A percentile compares a stretch with the other conserved stretches of the same genome.
phyloP scores from a whole-genome alignment of 2,797 vertebrate genomes.

The Odontamblyopus lacepedii region DNA sequence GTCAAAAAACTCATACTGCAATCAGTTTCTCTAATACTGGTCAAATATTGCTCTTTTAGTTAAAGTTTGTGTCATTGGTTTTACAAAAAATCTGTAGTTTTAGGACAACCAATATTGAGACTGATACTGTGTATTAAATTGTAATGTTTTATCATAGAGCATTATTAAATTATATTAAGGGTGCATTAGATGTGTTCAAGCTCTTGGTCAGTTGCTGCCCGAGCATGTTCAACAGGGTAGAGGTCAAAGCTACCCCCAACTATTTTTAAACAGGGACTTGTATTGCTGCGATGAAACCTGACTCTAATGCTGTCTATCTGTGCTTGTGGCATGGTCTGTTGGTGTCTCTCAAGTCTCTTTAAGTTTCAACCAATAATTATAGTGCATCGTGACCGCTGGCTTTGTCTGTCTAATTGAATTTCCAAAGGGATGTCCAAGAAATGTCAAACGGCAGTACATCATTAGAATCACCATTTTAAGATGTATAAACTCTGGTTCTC shows the following conservation, averaged over 20 bases:
- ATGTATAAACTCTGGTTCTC: slow-evolving; percentile 22
- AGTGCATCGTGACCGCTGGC: neutral
- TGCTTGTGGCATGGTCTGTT: slow-evolving; percentile 17
- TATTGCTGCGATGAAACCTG: slow-evolving; percentile 65
- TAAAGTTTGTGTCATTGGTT: neutral
- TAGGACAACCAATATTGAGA: neutral
- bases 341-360: slow-evolving; percentile 6
- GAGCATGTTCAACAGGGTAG: slow-evolving; percentile 55
- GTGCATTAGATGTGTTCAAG: slow-evolving; percentile 18
- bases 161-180: slow-evolving; percentile 11
- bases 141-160: slow-evolving; percentile 3
- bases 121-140: slow-evolving; percentile 5
- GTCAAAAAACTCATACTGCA: neutral
- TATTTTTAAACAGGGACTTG: slow-evolving; percentile 69
- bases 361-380: slow-evolving; percentile 10
- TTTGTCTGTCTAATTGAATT: neutral
- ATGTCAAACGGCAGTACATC: neutral
- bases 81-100: neutral
- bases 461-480: neutral
- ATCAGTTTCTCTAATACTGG: slow-evolving; percentile 3
- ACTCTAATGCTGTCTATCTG: slow-evolving; percentile 57
- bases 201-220: slow-evolving; percentile 49
- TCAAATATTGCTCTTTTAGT: neutral
- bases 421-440: neutral
- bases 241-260: slow-evolving; percentile 52